Percentiles rank a stretch among this genome's conserved stretches.
Conservation (phyloP, 2,113 vertebrate species). For the Salvelinus namaycush region DNA sequence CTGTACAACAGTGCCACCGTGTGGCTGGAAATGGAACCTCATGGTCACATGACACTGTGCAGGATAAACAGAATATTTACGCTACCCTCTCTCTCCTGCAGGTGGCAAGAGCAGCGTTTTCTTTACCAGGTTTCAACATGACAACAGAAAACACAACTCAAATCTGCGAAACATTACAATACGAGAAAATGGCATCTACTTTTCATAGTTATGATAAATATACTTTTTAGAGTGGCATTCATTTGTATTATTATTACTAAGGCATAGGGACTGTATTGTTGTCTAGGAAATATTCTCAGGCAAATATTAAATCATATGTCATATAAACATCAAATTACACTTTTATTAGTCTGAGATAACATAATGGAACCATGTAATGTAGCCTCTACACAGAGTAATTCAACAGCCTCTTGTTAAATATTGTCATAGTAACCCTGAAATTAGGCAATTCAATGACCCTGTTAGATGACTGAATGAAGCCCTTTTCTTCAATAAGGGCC, state of each 20-base stretch:
- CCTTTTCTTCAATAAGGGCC: constrained; percentile 48
- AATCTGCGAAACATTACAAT: constrained; percentile 54
- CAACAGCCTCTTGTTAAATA: too few relatives aligned
- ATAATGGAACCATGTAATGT: constrained; percentile 1
- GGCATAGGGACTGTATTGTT: neutral
- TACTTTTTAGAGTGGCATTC: constrained; percentile 13
- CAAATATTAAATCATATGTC: constrained; percentile 23
- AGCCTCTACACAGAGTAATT: too few relatives aligned
- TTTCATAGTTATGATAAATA: constrained; percentile 51
- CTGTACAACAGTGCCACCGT: constrained; percentile 39
- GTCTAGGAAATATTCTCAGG: constrained; percentile 18
- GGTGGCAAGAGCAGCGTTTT: constrained; percentile 50
- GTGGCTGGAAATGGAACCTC: constrained; percentile 26
- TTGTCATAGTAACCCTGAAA: too few relatives aligned
- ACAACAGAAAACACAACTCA: constrained; percentile 54
- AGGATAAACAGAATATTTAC: neutral
- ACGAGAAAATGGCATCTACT: constrained; percentile 41
- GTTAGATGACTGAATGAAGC: constrained; percentile 54
- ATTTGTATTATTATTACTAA: too few relatives aligned
- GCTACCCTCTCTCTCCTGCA: constrained; percentile 52
- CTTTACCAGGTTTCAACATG: constrained; percentile 48
- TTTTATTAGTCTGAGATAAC: constrained; percentile 20
- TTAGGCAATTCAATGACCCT: constrained; percentile 39
- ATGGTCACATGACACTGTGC: neutral
- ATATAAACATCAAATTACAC: constrained; percentile 22